phyloP scores from a whole-genome alignment of 2,113 vertebrate genomes.

The Argyrosomus japonicus region DNA sequence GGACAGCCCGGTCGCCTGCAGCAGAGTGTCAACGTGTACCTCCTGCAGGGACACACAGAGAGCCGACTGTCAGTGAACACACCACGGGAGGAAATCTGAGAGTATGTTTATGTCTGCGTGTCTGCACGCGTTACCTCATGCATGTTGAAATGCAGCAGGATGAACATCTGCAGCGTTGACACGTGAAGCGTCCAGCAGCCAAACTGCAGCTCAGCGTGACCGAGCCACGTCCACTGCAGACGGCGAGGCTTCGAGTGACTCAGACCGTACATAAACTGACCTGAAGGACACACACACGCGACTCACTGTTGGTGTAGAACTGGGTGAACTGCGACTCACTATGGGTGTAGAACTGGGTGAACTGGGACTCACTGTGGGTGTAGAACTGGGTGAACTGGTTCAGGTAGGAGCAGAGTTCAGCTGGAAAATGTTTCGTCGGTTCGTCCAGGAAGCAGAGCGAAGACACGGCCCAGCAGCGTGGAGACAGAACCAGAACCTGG shows the following conservation, averaged over 20 bases:
- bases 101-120: not conserved
- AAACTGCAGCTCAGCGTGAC: conserved; percentile 89
- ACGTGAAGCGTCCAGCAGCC: conserved; percentile 88
- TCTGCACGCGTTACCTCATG: conserved; percentile 71
- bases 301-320: no score
- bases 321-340: conserved; percentile 92
- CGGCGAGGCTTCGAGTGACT: conserved; percentile 79
- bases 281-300: conserved; percentile 75
- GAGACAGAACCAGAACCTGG: conserved; percentile 90
- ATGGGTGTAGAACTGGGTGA: conserved; percentile 90
- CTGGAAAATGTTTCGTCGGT: conserved; percentile 84
- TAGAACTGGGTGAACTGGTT: conserved; percentile 91
- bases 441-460: conserved; percentile 86
- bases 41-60: conserved; percentile 78
- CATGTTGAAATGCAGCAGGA: conserved; percentile 92
- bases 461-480: conserved; percentile 90
- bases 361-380: conserved; percentile 88
- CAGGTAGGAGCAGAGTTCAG: conserved; percentile 85
- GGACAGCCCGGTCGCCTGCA: conserved; percentile 82
- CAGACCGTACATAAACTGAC: conserved; percentile 84
- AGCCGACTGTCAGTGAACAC: not conserved
- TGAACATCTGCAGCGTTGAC: conserved; percentile 95
- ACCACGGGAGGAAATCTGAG: not conserved
- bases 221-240: conserved; percentile 97
- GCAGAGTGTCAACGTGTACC: conserved; percentile 83